Conservation (phyloP, 2,888 invertebrate species). For the Neria commutata region DNA sequence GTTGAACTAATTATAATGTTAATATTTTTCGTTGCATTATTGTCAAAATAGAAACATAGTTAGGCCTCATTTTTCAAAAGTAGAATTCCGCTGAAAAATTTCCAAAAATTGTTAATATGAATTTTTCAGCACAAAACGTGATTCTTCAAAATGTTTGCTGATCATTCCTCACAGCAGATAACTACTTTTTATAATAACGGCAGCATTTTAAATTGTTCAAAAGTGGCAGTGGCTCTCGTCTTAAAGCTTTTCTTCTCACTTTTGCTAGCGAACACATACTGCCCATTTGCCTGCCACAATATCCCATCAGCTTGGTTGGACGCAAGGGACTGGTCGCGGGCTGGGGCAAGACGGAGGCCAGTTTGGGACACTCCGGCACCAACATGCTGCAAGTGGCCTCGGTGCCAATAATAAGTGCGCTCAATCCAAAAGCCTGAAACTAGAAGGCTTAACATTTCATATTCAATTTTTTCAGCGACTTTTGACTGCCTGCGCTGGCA, state of each 20-base stretch:
- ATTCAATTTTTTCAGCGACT: slow-evolving; percentile 64
- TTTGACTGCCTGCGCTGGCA: slow-evolving; percentile 83
- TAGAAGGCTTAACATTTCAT: no score
- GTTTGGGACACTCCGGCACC: slow-evolving; percentile 77
- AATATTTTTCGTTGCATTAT: neutral
- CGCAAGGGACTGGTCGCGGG: slow-evolving; percentile 75
- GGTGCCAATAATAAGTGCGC: slow-evolving; percentile 79
- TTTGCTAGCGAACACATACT: slow-evolving; percentile 67
- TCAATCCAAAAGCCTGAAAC: neutral
- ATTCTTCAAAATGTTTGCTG: neutral
- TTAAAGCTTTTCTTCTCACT: neutral
- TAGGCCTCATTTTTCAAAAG: neutral
- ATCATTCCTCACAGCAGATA: neutral
- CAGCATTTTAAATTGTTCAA: no score
- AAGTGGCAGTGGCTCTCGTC: neutral
- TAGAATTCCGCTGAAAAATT: neutral
- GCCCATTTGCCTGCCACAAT: slow-evolving; percentile 78
- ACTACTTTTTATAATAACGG: neutral
- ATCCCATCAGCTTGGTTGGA: slow-evolving; percentile 63
- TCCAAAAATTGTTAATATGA: neutral
- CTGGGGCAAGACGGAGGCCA: slow-evolving; percentile 82
- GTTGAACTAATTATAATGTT: neutral
- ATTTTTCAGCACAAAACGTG: neutral
- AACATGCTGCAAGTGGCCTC: slow-evolving; percentile 79
- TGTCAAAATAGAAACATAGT: neutral